A percentile compares a stretch with the other conserved stretches of the same genome.
Conservation (phyloP, 2,113 vertebrate genomes). For the Pithys albifrons region DNA sequence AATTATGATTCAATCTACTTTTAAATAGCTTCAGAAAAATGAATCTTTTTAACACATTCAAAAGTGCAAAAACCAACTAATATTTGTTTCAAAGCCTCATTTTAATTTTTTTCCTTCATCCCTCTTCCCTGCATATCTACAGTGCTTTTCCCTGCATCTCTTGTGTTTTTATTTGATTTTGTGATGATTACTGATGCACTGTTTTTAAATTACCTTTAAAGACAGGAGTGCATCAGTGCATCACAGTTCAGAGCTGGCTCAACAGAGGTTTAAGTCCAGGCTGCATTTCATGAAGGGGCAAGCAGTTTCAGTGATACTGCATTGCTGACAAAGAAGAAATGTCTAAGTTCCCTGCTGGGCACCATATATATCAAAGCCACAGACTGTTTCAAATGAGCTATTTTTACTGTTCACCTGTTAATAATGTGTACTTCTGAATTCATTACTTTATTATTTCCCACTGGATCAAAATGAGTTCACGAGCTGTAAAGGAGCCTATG, state of each 20-base stretch:
- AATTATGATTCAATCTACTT: neutral
- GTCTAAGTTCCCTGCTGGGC: neutral
- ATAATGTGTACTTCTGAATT: neutral
- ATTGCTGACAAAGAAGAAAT: neutral
- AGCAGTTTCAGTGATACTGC: neutral
- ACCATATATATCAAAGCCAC: neutral
- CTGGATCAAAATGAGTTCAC: neutral
- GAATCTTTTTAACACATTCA: neutral
- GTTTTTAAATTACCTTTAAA: neutral
- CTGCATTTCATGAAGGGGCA: neutral
- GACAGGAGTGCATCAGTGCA: neutral
- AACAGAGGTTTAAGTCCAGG: neutral
- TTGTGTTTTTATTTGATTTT: neutral
- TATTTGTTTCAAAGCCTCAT: neutral
- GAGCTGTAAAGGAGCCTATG: neutral
- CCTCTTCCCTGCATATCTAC: neutral
- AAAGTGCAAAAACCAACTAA: neutral
- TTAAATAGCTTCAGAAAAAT: neutral
- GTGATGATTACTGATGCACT: neutral
- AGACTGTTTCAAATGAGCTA: neutral
- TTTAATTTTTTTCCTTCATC: neutral
- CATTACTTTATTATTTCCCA: neutral
- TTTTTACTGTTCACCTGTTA: neutral
- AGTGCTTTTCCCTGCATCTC: neutral
- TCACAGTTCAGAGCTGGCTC: neutral